These are phyloP conservation scores for Eubasilissa splendida DNA, from an alignment of 2,888 invertebrate genomes.

Conservation along the genomic window DNA sequence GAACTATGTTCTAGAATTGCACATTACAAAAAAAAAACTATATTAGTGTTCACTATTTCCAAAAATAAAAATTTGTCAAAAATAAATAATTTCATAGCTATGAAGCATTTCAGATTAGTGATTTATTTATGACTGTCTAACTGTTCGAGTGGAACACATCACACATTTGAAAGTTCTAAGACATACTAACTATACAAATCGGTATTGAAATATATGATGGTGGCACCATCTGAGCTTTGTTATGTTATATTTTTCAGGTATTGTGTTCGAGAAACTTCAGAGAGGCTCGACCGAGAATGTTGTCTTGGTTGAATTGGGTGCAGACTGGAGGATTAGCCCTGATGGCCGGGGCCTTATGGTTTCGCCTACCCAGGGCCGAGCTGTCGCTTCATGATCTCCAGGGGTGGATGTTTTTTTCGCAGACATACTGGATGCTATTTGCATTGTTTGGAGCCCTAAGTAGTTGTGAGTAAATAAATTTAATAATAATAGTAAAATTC, in stretches of 20 bases:
- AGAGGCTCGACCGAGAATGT: slow-evolving; percentile 82
- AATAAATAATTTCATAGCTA: too few relatives aligned
- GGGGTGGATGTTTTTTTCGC: slow-evolving; percentile 89
- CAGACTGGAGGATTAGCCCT: slow-evolving; percentile 82
- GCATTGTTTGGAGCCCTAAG: slow-evolving; percentile 84
- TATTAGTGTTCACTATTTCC: too few relatives aligned
- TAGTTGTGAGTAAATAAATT: slow-evolving; percentile 76
- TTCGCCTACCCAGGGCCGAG: slow-evolving; percentile 82
- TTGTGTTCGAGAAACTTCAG: slow-evolving; percentile 83
- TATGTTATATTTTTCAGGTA: slow-evolving; percentile 65
- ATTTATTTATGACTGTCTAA: too few relatives aligned
- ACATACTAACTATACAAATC: too few relatives aligned
- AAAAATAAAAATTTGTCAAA: too few relatives aligned
- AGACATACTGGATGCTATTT: slow-evolving; percentile 87
- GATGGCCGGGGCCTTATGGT: slow-evolving; percentile 85
- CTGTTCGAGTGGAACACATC: too few relatives aligned
- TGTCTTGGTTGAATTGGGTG: slow-evolving; percentile 84
- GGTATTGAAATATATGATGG: too few relatives aligned
- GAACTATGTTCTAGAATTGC: too few relatives aligned
- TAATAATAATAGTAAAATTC: not conserved
- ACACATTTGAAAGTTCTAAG: too few relatives aligned
- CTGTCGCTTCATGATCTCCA: slow-evolving; percentile 83
- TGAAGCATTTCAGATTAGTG: too few relatives aligned
- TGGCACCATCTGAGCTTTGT: too few relatives aligned
- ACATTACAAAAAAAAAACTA: too few relatives aligned